phyloP scores from a whole-genome alignment of 2,113 vertebrate species.

The Gnathonemus longibarbis region DNA sequence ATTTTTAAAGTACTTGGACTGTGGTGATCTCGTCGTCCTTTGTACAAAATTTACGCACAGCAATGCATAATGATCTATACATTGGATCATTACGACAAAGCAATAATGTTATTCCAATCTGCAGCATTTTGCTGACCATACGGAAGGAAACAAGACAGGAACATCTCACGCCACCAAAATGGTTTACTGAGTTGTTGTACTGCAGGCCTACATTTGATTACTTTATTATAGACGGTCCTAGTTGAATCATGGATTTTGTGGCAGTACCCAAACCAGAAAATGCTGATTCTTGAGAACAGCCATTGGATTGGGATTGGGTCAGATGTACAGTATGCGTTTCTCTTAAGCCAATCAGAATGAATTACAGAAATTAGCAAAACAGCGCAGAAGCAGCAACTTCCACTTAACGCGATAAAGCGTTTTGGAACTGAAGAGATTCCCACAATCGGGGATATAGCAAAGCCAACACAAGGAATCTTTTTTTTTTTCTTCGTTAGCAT shows the following conservation, averaged over 20 bases:
- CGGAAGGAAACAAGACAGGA: not conserved
- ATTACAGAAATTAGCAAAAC: not conserved
- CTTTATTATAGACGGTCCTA: not conserved
- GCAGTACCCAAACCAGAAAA: not conserved
- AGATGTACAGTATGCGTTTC: not conserved
- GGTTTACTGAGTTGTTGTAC: not conserved
- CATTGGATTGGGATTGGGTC: not conserved
- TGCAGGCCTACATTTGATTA: not conserved
- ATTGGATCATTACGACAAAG: not conserved
- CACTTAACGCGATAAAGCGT: not conserved
- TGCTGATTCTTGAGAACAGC: not conserved
- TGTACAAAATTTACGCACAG: not conserved
- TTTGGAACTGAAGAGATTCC: not conserved
- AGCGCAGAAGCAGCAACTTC: not conserved
- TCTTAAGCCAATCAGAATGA: not conserved
- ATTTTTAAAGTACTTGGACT: not conserved
- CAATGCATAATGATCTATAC: not conserved
- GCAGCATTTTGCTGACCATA: not conserved
- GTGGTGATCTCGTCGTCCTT: not conserved
- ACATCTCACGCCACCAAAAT: not conserved
- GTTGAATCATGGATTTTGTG: not conserved
- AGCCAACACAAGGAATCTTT: not conserved
- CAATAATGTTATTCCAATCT: not conserved
- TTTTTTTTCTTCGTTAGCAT: not conserved
- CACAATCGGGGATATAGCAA: not conserved